Base-by-base conservation (phyloP, 2,797 vertebrate species). In the Okamejei kenojei region DNA sequence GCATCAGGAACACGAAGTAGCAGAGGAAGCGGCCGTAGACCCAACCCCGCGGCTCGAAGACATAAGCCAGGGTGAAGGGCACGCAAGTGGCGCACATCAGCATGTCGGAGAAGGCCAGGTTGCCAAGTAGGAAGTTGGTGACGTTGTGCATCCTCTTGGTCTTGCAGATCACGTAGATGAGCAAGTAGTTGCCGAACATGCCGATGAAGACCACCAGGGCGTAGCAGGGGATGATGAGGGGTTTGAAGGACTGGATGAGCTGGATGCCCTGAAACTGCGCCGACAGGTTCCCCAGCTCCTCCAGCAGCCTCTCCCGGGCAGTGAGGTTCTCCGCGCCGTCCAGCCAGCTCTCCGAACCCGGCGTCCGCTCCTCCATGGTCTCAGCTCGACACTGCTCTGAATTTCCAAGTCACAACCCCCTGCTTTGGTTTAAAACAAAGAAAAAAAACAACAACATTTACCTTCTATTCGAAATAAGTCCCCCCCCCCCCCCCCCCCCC, bases 101-200 rank as follows among this genome's bases (percentile, higher is more conserved):
- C 95, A 95, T 94, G 94, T 96, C 95, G 0, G 94, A 95, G 93
- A 96, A 96, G 93, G 95, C 95, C 94, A 96, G 94, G 0, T 96
- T 96, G 93, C 96, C 96, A 23, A 96, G 95, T 58, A 96, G 95
- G 26, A 96, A 96, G 94, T 95, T 95, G 94, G 94, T 96, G 94
- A 95, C 94, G 0, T 95, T 95, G 94, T 96, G 96, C 95, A 95
- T 96, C 38, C 95, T 95, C 94, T 94, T 95, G 0, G 95, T 95
- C 94, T 95, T 95, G 95, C 96, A 95, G 94, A 95, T 95, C 19
- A 95, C 95, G 0, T 95, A 95, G 93, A 95, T 95, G 92, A 96
- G 95, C 2, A 96, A 94, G 93, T 95, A 95, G 94, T 95, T 95
- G 93, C 96, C 95, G 0, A 95, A 94, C 94, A 96, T 94, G 9